Conservation (phyloP, 2,797 vertebrate genomes). For the Macrochelys suwanniensis region DNA sequence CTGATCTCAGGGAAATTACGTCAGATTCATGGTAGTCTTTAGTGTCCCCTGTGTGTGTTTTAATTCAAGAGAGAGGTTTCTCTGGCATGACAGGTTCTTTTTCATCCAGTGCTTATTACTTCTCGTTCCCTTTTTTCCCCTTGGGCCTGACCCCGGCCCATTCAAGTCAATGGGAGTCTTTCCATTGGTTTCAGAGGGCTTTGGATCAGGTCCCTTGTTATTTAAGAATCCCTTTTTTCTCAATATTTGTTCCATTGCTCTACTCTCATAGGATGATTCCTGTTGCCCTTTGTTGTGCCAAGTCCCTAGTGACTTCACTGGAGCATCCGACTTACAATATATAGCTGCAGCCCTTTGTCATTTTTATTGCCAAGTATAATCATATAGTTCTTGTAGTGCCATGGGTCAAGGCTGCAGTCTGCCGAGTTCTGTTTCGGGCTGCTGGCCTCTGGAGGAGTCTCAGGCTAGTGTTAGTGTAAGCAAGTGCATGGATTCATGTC, state of each 20-base stretch:
- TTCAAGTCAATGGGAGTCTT: constrained; percentile 2
- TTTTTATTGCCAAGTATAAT: fast-evolving
- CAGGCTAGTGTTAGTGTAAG: background rate
- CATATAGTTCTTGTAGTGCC: background rate
- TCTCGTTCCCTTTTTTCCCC: background rate
- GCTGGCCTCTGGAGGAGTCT: background rate
- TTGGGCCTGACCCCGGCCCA: background rate
- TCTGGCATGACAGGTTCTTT: background rate
- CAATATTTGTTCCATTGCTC: background rate
- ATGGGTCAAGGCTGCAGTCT: background rate
- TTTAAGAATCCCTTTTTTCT: background rate
- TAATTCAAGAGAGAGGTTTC: constrained; percentile 12
- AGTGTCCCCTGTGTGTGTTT: background rate
- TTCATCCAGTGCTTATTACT: constrained; percentile 5
- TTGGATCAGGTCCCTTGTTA: background rate
- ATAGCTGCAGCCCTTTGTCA: background rate
- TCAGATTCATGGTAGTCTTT: background rate
- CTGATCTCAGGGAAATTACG: background rate
- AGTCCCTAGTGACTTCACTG: background rate
- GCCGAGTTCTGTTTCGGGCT: background rate
- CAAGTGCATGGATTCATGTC: background rate
- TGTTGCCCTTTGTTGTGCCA: background rate
- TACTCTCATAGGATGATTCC: background rate
- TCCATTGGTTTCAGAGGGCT: background rate
- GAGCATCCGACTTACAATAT: background rate